Conservation (phyloP, 2,888 invertebrate species). For the Hirtodrosophila duncani region DNA sequence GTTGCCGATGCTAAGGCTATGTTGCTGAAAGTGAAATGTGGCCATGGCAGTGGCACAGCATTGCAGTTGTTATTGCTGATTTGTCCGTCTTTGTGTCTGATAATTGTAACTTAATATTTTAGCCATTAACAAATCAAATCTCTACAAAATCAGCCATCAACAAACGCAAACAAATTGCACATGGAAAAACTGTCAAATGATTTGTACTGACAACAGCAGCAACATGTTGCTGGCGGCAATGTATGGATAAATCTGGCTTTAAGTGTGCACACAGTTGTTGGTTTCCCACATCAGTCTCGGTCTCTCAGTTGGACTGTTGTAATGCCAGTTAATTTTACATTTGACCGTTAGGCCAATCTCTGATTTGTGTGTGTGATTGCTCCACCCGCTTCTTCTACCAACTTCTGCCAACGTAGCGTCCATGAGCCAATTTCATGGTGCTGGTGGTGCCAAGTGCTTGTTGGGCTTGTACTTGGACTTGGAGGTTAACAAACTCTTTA, state of each 20-base stretch:
- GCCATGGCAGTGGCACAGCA: constrained; percentile 60
- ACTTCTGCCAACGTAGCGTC: neutral
- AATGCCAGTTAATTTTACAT: constrained; percentile 5
- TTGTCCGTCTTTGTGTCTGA: constrained; percentile 34
- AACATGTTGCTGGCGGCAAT: neutral
- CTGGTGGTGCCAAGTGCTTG: constrained; percentile 9
- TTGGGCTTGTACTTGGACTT: constrained; percentile 34
- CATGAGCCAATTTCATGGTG: constrained; percentile 10
- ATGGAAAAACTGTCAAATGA: constrained; percentile 6
- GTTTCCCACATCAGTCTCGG: constrained; percentile 4
- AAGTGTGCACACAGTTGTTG: neutral
- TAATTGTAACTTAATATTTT: constrained; percentile 67
- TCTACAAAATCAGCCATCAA: constrained; percentile 40
- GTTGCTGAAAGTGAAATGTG: constrained; percentile 68
- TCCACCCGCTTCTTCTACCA: neutral
- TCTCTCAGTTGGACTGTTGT: neutral
- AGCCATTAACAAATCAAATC: constrained; percentile 61
- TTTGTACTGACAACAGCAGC: constrained; percentile 1
- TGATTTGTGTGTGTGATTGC: constrained; percentile 2
- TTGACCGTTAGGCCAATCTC: constrained; percentile 1
- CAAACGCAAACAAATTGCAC: constrained; percentile 4
- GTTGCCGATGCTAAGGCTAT: constrained; percentile 1
- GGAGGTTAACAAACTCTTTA: constrained; percentile 62
- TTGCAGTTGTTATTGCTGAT: constrained; percentile 13
- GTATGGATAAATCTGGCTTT: neutral